phyloP scores from a whole-genome alignment of 2,888 invertebrate genomes.

The Gasteruption jaculator region DNA sequence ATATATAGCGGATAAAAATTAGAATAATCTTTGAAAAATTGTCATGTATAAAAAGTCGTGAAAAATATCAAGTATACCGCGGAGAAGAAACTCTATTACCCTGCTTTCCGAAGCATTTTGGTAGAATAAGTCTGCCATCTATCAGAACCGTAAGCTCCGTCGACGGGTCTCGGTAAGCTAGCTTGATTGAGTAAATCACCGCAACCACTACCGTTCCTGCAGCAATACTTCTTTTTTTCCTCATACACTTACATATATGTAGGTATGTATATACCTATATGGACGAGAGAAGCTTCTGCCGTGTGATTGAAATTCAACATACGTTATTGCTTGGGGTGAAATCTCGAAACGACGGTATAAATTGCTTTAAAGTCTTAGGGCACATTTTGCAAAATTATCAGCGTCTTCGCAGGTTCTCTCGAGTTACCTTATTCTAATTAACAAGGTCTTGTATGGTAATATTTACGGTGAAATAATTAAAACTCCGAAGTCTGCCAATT shows the following conservation, averaged over 20 bases:
- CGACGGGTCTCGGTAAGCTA: constrained; percentile 17
- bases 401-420: no score
- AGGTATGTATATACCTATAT: no score
- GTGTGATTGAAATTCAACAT: constrained; percentile 32
- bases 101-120: constrained; percentile 15
- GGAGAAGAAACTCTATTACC: no score
- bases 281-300: constrained; percentile 8
- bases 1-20: no score
- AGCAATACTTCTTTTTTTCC: constrained; percentile 1
- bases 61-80: no score
- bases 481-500: no score
- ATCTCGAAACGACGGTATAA: constrained; percentile 21
- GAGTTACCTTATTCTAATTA: no score
- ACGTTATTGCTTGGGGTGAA: constrained; percentile 27
- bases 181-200: constrained; percentile 29
- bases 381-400: no score
- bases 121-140: constrained; percentile 25
- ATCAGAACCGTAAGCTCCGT: constrained; percentile 22
- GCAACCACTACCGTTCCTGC: constrained; percentile 12
- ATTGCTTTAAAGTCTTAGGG: constrained; percentile 14
- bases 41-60: no score
- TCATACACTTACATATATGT: constrained; percentile 1
- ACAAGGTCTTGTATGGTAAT: no score
- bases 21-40: no score
- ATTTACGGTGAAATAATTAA: no score